These are phyloP conservation scores for Hyla sarda DNA, from an alignment of 2,113 vertebrate species.

Conservation along the genomic window DNA sequence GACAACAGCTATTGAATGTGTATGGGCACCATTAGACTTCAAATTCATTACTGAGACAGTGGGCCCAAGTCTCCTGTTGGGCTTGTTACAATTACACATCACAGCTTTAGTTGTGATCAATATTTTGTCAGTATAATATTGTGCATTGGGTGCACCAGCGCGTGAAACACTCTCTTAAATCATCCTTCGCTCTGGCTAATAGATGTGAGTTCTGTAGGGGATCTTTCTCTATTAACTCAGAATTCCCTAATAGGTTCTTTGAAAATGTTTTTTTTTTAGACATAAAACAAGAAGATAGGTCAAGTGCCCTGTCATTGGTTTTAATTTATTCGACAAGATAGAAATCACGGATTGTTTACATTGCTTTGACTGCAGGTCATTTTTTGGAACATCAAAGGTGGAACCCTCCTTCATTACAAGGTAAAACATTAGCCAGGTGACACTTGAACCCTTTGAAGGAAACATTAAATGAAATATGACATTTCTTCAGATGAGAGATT, in stretches of 20 bases:
- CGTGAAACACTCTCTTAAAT: not conserved
- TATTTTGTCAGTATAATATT: too few species aligned
- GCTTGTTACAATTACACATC: too few species aligned
- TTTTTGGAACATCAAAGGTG: constrained; percentile 42
- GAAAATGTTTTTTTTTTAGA: not conserved
- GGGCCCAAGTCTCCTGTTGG: too few species aligned
- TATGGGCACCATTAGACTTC: too few species aligned
- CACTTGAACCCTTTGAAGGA: constrained; percentile 38
- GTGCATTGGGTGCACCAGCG: too few species aligned
- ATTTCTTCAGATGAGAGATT: constrained; percentile 20
- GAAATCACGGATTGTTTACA: not conserved
- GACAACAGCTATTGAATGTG: too few species aligned
- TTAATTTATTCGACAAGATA: not conserved
- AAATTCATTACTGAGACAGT: too few species aligned
- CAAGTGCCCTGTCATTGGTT: not conserved
- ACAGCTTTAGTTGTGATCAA: too few species aligned
- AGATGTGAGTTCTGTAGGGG: too few species aligned
- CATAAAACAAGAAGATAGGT: not conserved
- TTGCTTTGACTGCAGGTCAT: not conserved
- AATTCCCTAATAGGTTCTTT: not conserved
- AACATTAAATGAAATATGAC: constrained; percentile 14
- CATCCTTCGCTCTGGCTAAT: not conserved
- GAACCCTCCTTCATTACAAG: constrained; percentile 23
- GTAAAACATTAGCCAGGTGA: constrained; percentile 45
- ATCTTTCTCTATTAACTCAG: not conserved